Evolutionary conservation across 2,797 vertebrate genomes (phyloP).

Genomic region (Halcyon badia): DNA sequence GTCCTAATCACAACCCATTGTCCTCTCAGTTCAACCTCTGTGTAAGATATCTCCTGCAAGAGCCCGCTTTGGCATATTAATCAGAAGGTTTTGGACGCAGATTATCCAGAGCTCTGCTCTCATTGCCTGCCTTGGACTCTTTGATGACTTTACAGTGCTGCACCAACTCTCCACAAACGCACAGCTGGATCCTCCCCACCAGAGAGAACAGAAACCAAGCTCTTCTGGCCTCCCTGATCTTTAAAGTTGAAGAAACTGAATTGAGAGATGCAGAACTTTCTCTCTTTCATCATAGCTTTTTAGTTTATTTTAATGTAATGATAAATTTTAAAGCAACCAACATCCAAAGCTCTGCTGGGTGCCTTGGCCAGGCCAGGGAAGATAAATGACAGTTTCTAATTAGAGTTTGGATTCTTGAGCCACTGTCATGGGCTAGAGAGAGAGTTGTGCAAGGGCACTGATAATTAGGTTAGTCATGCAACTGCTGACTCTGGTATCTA

Average conservation of each 20-base stretch:
- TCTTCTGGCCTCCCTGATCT: neutral
- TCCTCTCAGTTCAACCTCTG: neutral
- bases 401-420: slow-evolving; percentile 38
- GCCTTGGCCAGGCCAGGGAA: neutral
- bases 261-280: slow-evolving; percentile 25
- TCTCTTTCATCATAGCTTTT: slow-evolving; percentile 7
- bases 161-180: neutral
- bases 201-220: slow-evolving; percentile 6
- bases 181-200: slow-evolving; percentile 34
- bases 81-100: slow-evolving; percentile 16
- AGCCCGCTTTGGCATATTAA: neutral
- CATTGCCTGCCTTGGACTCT: neutral
- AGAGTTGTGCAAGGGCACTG: neutral
- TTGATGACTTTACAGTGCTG: slow-evolving; percentile 26
- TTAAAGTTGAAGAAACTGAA: neutral
- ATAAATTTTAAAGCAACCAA: slow-evolving; percentile 18
- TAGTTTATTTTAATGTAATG: slow-evolving; percentile 10
- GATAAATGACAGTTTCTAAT: slow-evolving; percentile 28
- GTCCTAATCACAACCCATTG: slow-evolving; percentile 59
- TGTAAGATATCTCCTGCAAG: neutral
- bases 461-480: slow-evolving; percentile 39
- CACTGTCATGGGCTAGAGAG: neutral
- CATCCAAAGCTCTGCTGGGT: neutral
- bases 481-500: neutral
- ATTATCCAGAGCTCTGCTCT: neutral